Evolutionary conservation across 1,140 invertebrate genomes (phyloP), one percentile per base, ranked within the genome.

Genomic region (Camponotus vicinus): DNA sequence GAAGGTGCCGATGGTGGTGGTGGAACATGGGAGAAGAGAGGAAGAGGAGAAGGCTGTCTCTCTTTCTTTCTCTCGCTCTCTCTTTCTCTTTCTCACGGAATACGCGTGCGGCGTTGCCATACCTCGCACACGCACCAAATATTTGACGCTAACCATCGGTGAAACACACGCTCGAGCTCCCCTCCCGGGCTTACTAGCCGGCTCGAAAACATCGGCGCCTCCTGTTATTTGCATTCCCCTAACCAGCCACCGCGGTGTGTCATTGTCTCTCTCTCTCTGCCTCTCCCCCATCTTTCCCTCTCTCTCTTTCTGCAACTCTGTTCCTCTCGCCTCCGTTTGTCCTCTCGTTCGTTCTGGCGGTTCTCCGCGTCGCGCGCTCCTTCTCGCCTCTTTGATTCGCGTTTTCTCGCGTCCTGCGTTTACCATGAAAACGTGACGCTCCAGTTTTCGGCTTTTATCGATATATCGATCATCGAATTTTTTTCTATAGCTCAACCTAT

Each of bases 131-230:
- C 93, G 94, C 94, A 94, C 94, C 94, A 94, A 95, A 95, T 95
- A 95, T 95, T 95, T 95, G 92, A 95, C 92, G 94, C 93, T 94
- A 94, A 94, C 94, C 94, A 95, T 94, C 94, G 94, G 92, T 93
- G 94, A 94, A 94, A 94, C 93, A 93, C 93, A 93, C 92, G 91
- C 92, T 92, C 86, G 88, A 57, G 69, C 82, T 92, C 87, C 91
- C 88, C 90, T 75, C 82, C 85, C 78, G 86, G 89, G 88, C 86
- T 94, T 95, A 95, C 94, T 94, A 95, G 92, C 94, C 94, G 86
- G 89, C 91, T 94, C 89, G 92, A 95, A 95, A 95, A 94, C 94
- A 95, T 95, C 92, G 92, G 91, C 92, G 93, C 94, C 93, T 88
- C 91, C 92, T 94, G 91, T 94, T 95, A 95, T 95, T 95, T 95